Evolutionary conservation across 2,797 vertebrate species (phyloP).

Genomic region (Enoplosus armatus): DNA sequence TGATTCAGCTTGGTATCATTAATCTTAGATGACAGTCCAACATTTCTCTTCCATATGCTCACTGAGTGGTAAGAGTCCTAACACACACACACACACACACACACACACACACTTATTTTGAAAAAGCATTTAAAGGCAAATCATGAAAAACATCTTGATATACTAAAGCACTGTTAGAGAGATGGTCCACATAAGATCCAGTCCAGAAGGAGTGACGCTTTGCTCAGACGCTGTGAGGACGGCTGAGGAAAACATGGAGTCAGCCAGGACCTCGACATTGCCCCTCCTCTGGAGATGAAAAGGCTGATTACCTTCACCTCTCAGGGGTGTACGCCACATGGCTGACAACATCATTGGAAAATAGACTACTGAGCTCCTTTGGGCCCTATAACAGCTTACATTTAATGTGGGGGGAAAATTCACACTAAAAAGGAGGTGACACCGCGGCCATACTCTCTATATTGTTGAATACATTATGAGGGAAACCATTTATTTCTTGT

Average conservation of each 20-base stretch:
- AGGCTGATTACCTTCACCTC: constrained; percentile 87
- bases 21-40: constrained; percentile 35
- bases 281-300: constrained; percentile 85
- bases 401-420: constrained; percentile 76
- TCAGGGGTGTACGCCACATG: constrained; percentile 84
- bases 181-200: constrained; percentile 14
- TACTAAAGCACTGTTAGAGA: background rate
- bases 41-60: constrained; percentile 32
- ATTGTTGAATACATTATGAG: constrained; percentile 68
- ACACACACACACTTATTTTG: background rate
- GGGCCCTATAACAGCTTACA: constrained; percentile 86
- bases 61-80: background rate
- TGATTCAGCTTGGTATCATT: constrained; percentile 24
- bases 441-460: constrained; percentile 66
- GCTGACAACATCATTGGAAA: constrained; percentile 89
- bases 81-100: constrained; percentile 2
- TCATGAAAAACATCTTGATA: constrained; percentile 33
- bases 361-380: constrained; percentile 84
- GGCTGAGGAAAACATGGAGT: constrained; percentile 76
- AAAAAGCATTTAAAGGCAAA: constrained; percentile 22
- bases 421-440: constrained; percentile 82
- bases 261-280: constrained; percentile 72
- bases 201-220: constrained; percentile 36
- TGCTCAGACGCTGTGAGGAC: constrained; percentile 43
- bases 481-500: constrained; percentile 50